These are phyloP conservation scores for Orthonyx spaldingii DNA, from an alignment of 2,113 vertebrate genomes.

Conservation along the genomic window DNA sequence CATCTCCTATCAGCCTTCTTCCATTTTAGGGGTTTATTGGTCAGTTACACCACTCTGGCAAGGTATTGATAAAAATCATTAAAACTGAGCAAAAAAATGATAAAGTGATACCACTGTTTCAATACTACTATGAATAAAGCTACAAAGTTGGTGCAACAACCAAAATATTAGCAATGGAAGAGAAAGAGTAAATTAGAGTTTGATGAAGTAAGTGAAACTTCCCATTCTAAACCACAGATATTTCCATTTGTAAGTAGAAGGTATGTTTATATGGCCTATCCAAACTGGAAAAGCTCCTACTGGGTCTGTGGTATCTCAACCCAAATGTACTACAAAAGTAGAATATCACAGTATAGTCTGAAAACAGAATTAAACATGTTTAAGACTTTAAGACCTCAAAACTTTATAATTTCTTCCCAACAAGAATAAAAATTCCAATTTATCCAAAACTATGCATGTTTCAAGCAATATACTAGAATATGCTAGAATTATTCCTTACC, in stretches of 20 bases:
- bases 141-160: neutral
- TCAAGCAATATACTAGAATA: neutral
- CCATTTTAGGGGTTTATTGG: neutral
- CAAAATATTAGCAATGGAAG: conserved; percentile 60
- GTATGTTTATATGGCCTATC: neutral
- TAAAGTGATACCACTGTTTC: neutral
- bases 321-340: neutral
- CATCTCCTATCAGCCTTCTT: neutral
- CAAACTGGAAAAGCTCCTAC: neutral
- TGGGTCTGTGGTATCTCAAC: neutral
- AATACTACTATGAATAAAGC: neutral
- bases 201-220: neutral
- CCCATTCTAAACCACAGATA: neutral
- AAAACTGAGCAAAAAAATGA: neutral
- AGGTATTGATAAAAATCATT: neutral
- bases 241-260: neutral
- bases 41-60: neutral
- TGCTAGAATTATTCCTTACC: neutral
- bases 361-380: neutral
- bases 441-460: neutral
- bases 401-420: neutral
- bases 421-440: neutral
- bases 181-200: conserved; percentile 59
- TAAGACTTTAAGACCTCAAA: neutral
- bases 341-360: neutral